Evolutionary conservation across 2,888 invertebrate genomes (phyloP).

Genomic region (Mesorhabditis belari): DNA sequence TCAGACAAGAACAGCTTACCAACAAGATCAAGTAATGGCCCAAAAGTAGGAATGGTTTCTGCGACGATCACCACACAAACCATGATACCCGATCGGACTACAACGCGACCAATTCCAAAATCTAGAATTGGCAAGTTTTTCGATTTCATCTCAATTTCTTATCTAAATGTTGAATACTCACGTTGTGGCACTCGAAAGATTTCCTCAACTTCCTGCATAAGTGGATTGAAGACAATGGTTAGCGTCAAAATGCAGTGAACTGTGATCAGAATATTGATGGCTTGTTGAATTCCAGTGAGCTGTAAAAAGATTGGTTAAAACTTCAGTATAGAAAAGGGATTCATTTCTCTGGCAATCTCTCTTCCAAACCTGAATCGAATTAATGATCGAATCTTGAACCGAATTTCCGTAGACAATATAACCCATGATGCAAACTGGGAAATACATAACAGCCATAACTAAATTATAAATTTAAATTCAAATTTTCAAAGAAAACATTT

Average conservation of each 20-base stretch:
- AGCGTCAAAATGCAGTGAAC: slow-evolving; percentile 47
- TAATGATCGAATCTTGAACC: slow-evolving; percentile 40
- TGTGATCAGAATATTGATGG: slow-evolving; percentile 49
- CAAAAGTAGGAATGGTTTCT: slow-evolving; percentile 30
- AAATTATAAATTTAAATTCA: slow-evolving; percentile 3
- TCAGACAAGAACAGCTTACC: neutral
- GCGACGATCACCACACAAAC: slow-evolving; percentile 15
- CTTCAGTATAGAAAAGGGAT: no score
- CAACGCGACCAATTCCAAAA: slow-evolving; percentile 31
- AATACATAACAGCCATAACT: slow-evolving; percentile 44
- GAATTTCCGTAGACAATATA: slow-evolving; percentile 41
- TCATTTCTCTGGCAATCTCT: no score
- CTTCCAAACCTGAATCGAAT: slow-evolving; percentile 29
- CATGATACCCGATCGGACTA: slow-evolving; percentile 38
- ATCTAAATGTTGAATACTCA: slow-evolving; percentile 5
- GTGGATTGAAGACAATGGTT: slow-evolving; percentile 47
- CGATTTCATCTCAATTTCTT: neutral
- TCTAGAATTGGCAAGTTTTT: slow-evolving; percentile 13
- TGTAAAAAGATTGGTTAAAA: slow-evolving; percentile 3
- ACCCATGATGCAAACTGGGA: slow-evolving; percentile 43
- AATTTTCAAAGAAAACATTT: no score
- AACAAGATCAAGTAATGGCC: slow-evolving; percentile 26
- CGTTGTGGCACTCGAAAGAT: slow-evolving; percentile 43
- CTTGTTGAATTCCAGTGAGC: slow-evolving; percentile 34
- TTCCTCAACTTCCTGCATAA: slow-evolving; percentile 49